Conservation (phyloP, 35 echinoderm and acorn worm species). For the Holothuria glaberrima region DNA sequence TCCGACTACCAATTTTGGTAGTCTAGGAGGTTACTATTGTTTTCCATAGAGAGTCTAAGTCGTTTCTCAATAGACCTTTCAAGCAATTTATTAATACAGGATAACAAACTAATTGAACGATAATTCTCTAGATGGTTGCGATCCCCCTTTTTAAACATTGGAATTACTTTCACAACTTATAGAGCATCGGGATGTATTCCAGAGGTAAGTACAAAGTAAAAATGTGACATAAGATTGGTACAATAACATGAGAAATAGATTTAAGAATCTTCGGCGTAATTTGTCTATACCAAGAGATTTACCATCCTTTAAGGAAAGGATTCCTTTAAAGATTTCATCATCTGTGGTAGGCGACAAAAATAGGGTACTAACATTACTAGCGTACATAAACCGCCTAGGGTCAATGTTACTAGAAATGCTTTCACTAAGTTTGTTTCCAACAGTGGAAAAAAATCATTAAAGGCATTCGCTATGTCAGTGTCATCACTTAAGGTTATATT, state of each 20-base stretch:
- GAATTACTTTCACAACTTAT: conserved; percentile 32
- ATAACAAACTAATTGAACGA: neutral
- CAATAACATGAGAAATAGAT: conserved; percentile 17
- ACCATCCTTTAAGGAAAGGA: neutral
- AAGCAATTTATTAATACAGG: conserved; percentile 34
- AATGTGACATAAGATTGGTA: neutral
- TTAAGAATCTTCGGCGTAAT: conserved; percentile 7
- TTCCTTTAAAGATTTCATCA: no score
- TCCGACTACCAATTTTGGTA: no score
- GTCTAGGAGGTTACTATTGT: neutral
- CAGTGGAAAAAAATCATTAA: conserved; percentile 12
- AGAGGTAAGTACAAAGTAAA: conserved; percentile 29
- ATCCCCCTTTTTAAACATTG: conserved; percentile 32
- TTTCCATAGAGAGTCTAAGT: conserved; percentile 11
- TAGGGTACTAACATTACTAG: neutral
- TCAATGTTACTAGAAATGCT: neutral
- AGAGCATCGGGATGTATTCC: conserved; percentile 33
- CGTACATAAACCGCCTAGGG: neutral
- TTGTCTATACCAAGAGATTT: conserved; percentile 27
- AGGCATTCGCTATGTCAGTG: conserved; percentile 1
- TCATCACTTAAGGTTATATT: neutral
- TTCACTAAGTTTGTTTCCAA: conserved; percentile 2
- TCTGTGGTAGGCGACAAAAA: no score
- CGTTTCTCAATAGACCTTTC: conserved; percentile 33
- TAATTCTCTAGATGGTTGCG: conserved; percentile 11